Percentiles rank a stretch among this genome's conserved stretches.
Evolutionary conservation across 2,113 vertebrate species (phyloP).

Genomic region (Himantopus leucocephalus): DNA sequence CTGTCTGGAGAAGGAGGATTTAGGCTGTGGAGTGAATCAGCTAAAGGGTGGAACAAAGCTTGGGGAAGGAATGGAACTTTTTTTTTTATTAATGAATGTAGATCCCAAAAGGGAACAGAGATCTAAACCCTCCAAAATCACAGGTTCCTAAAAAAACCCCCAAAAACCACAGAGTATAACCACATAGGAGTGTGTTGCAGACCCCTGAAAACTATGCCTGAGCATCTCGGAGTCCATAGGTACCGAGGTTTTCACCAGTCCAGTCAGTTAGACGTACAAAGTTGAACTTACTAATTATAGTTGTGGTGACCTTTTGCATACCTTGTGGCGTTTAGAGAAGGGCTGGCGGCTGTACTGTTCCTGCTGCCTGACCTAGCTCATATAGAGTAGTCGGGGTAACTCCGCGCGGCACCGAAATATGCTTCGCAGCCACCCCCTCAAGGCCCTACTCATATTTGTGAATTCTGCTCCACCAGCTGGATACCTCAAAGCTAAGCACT

Average conservation of each 20-base stretch:
- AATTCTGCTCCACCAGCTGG: background rate
- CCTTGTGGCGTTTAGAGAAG: background rate
- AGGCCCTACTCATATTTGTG: background rate
- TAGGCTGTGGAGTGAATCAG: background rate
- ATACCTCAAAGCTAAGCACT: background rate
- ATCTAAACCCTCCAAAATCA: background rate
- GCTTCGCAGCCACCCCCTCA: background rate
- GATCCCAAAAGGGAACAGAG: background rate
- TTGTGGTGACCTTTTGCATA: background rate
- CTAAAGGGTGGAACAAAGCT: background rate
- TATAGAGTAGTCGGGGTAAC: background rate
- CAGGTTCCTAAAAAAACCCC: background rate
- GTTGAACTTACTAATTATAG: background rate
- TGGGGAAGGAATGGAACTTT: background rate
- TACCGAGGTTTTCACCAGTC: background rate
- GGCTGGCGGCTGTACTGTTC: fast-evolving
- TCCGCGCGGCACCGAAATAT: background rate
- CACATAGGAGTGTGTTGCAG: fast-evolving
- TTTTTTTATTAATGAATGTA: background rate
- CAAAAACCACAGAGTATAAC: background rate
- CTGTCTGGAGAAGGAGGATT: background rate
- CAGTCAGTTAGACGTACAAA: background rate
- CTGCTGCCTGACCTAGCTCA: background rate
- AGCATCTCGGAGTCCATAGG: background rate
- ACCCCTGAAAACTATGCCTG: background rate